Evolutionary conservation across 2,888 invertebrate species (phyloP).

Genomic region (Drosophila multiciliata): DNA sequence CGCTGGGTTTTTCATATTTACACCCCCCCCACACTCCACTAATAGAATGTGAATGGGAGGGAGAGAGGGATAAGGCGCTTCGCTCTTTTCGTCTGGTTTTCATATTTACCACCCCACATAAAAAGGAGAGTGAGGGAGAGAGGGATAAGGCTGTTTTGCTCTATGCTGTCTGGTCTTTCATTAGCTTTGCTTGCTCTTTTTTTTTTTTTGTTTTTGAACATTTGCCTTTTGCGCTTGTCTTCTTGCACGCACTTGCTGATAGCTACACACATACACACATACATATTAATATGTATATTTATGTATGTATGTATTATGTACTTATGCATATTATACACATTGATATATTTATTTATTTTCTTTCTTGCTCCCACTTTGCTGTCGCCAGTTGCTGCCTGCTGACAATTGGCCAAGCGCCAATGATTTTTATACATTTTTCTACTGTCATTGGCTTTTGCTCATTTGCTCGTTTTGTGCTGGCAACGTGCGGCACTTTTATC

Average conservation of each 20-base stretch:
- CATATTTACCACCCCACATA: background rate
- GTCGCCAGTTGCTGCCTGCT: slow-evolving; percentile 40
- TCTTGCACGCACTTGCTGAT: slow-evolving; percentile 39
- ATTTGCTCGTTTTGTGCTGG: slow-evolving; percentile 4
- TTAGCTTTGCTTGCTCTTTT: slow-evolving; percentile 44
- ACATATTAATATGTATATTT: background rate
- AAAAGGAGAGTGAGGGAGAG: background rate
- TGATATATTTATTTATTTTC: slow-evolving; percentile 25
- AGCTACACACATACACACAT: background rate
- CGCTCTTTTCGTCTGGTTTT: background rate
- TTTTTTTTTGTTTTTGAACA: slow-evolving; percentile 35
- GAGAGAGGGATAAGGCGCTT: background rate
- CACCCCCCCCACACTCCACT: background rate
- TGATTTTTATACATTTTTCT: slow-evolving; percentile 62
- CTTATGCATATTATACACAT: slow-evolving; percentile 43
- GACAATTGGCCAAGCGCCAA: slow-evolving; percentile 78
- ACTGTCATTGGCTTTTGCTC: slow-evolving; percentile 43
- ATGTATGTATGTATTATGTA: slow-evolving; percentile 12
- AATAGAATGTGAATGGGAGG: background rate
- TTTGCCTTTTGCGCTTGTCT: slow-evolving; percentile 29
- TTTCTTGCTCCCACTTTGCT: slow-evolving; percentile 39
- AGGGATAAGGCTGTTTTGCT: background rate
- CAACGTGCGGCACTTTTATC: slow-evolving; percentile 26
- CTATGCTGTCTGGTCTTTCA: slow-evolving; percentile 40
- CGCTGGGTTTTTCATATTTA: slow-evolving; percentile 46